Evolutionary conservation across 2,888 invertebrate genomes (phyloP).

Genomic region (Agriopis marginaria): DNA sequence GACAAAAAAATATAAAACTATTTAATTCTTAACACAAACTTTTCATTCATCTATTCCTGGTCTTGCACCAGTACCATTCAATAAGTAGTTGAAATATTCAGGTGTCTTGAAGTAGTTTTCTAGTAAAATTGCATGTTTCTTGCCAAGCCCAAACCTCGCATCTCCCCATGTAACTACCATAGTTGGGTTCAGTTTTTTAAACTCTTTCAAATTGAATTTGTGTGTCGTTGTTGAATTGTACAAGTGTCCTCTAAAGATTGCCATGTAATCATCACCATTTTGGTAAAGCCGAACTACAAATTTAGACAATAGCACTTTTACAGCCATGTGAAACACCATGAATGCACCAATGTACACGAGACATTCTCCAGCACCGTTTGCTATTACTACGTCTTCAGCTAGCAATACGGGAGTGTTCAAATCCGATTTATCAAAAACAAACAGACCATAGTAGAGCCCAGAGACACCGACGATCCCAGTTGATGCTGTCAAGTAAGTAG

Average conservation of each 20-base stretch:
- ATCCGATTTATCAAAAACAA: conserved; percentile 61
- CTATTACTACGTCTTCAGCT: conserved; percentile 71
- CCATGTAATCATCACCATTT: conserved; percentile 76
- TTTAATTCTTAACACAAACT: neutral
- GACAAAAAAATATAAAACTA: neutral
- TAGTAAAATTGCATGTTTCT: conserved; percentile 73
- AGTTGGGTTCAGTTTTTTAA: conserved; percentile 69
- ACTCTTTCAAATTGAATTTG: conserved; percentile 71
- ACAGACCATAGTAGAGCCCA: conserved; percentile 67
- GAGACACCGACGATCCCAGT: conserved; percentile 57
- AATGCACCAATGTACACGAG: conserved; percentile 71
- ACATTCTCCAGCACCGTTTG: conserved; percentile 70
- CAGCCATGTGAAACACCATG: conserved; percentile 65
- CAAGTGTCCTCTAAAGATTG: conserved; percentile 71
- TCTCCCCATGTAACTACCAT: conserved; percentile 74
- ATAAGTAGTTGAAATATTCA: conserved; percentile 71
- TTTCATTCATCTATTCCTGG: conserved; percentile 35
- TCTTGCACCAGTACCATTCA: conserved; percentile 58
- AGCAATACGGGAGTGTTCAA: conserved; percentile 67
- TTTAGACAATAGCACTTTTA: conserved; percentile 72
- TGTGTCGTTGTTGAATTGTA: conserved; percentile 68
- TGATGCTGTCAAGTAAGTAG: conserved; percentile 69
- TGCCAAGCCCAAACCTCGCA: conserved; percentile 72
- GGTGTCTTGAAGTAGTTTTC: conserved; percentile 78
- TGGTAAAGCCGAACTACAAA: conserved; percentile 77